A percentile compares a stretch with the other conserved stretches of the same genome.
phyloP scores from a whole-genome alignment of 2,797 vertebrate species.

The Coregonus ussuriensis region DNA sequence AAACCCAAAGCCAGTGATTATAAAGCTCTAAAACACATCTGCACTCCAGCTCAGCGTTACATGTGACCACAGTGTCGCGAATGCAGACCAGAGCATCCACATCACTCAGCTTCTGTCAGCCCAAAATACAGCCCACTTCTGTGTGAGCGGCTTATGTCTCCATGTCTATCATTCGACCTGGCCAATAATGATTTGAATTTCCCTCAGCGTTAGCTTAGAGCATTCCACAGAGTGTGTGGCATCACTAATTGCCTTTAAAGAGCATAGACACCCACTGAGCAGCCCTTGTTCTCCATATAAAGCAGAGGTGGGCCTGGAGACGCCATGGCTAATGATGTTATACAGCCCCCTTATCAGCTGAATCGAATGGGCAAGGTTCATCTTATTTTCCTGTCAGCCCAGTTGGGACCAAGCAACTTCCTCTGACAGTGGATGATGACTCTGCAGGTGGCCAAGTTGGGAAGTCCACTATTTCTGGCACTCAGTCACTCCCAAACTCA shows the following conservation, averaged over 20 bases:
- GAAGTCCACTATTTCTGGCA: slow-evolving; percentile 24
- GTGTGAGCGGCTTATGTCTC: slow-evolving; percentile 29
- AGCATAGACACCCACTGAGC: slow-evolving; percentile 47
- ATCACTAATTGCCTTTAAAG: slow-evolving; percentile 60
- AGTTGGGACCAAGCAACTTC: not conserved
- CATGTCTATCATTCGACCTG: not conserved
- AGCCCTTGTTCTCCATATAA: slow-evolving; percentile 28
- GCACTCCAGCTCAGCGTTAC: slow-evolving; percentile 63
- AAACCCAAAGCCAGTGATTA: slow-evolving; percentile 80
- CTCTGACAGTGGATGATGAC: not conserved
- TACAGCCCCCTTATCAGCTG: slow-evolving; percentile 54
- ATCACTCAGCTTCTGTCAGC: not conserved
- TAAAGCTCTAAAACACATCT: slow-evolving; percentile 74
- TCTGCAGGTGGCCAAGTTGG: slow-evolving; percentile 23
- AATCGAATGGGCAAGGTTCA: slow-evolving; percentile 42
- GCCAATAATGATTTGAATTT: slow-evolving; percentile 1
- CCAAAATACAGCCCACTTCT: slow-evolving; percentile 9
- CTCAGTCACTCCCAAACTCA: slow-evolving; percentile 19
- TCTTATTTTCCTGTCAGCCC: slow-evolving; percentile 41
- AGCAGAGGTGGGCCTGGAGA: slow-evolving; percentile 37
- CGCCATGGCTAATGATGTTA: slow-evolving; percentile 23
- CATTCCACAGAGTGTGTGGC: slow-evolving; percentile 35
- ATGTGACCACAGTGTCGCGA: slow-evolving; percentile 51
- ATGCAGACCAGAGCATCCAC: not conserved
- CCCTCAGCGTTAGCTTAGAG: slow-evolving; percentile 38